phyloP scores from a whole-genome alignment of 2,888 invertebrate species.

The Parasteatoda lunata region DNA sequence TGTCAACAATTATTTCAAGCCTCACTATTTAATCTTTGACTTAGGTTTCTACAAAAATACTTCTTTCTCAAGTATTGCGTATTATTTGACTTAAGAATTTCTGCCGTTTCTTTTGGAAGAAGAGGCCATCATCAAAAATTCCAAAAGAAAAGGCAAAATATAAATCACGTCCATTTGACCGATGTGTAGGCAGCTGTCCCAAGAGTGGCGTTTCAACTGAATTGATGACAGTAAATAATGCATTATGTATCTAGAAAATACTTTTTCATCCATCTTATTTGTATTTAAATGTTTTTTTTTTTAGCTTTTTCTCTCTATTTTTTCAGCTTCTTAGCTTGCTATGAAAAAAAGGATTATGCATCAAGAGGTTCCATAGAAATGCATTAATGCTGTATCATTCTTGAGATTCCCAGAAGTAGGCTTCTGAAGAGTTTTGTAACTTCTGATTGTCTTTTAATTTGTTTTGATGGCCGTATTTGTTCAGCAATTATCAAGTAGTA shows the following conservation, averaged over 20 bases:
- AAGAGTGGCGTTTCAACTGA: slow-evolving; percentile 45
- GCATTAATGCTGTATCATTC: no score
- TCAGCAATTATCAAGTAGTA: no score
- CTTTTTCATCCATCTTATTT: slow-evolving; percentile 62
- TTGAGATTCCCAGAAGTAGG: no score
- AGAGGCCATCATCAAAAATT: slow-evolving; percentile 33
- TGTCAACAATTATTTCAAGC: no score
- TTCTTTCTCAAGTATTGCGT: background rate
- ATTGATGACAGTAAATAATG: slow-evolving; percentile 59
- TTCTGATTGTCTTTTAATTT: no score
- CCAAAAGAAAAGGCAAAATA: slow-evolving; percentile 45
- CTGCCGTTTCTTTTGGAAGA: slow-evolving; percentile 15
- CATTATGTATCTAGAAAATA: slow-evolving; percentile 59
- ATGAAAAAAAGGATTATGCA: no score
- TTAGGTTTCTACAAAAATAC: background rate
- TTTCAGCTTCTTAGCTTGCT: background rate
- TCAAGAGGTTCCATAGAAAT: no score
- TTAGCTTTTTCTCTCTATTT: background rate
- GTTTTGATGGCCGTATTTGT: no score
- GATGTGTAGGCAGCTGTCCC: slow-evolving; percentile 52
- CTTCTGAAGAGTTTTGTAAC: no score
- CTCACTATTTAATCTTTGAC: no score
- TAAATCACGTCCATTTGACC: slow-evolving; percentile 60
- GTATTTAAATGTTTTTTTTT: slow-evolving; percentile 54
- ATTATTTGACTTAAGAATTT: slow-evolving; percentile 2